These are phyloP conservation scores for Lasioglossum lativentre DNA, from an alignment of 2,888 invertebrate genomes.

Conservation along the genomic window DNA sequence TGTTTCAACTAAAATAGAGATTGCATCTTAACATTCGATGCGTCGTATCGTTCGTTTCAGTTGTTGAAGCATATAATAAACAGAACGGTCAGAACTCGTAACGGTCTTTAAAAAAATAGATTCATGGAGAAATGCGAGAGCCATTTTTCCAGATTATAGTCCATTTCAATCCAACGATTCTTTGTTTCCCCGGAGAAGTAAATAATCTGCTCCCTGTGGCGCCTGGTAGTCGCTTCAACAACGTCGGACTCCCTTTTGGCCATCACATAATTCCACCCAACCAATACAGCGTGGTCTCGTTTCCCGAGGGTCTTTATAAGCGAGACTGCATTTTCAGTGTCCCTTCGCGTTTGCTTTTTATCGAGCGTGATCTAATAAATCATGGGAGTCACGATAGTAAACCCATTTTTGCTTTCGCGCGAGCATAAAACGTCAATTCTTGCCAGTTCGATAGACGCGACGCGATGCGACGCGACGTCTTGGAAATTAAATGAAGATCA, in stretches of 20 bases:
- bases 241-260: slow-evolving; percentile 14
- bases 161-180: slow-evolving; percentile 42
- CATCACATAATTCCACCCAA: slow-evolving; percentile 41
- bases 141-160: slow-evolving; percentile 33
- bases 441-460: not conserved
- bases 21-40: no score
- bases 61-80: not conserved
- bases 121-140: slow-evolving; percentile 6
- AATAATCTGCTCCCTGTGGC: slow-evolving; percentile 42
- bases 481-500: not conserved
- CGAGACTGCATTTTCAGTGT: not conserved
- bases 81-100: no score
- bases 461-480: no score
- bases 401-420: not conserved
- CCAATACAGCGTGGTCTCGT: slow-evolving; percentile 1
- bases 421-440: not conserved
- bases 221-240: slow-evolving; percentile 27
- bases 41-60: not conserved
- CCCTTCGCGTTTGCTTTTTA: not conserved
- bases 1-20: not conserved
- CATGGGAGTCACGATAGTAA: not conserved
- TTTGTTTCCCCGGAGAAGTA: slow-evolving; percentile 35
- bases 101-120: not conserved
- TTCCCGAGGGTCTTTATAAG: slow-evolving; percentile 43
- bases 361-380: not conserved